phyloP scores from a whole-genome alignment of 2,797 vertebrate species.

The Sciurus carolinensis region DNA sequence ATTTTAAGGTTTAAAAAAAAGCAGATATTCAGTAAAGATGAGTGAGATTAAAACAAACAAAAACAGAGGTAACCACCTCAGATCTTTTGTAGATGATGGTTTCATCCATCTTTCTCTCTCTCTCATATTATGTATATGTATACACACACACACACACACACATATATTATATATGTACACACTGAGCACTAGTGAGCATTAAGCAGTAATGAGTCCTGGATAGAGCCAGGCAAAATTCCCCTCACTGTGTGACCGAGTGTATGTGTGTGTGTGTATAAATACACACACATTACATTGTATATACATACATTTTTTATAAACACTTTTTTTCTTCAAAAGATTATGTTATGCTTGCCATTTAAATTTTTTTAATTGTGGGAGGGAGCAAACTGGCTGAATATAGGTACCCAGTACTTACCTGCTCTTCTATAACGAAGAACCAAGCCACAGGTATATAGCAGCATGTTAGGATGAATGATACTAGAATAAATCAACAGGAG shows the following conservation, averaged over 20 bases:
- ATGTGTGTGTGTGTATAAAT: too few species aligned
- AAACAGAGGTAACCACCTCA: neutral
- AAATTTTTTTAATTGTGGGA: neutral
- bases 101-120: neutral
- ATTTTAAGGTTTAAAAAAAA: conserved; percentile 5
- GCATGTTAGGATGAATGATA: neutral
- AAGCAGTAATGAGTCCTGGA: too few species aligned
- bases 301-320: too few species aligned
- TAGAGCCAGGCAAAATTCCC: neutral
- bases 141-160: too few species aligned
- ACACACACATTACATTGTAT: too few species aligned
- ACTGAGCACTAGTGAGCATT: neutral
- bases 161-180: too few species aligned
- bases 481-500: too few species aligned
- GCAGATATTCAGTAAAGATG: neutral
- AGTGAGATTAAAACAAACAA: conserved; percentile 2
- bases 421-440: neutral
- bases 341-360: neutral
- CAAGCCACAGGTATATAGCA: neutral
- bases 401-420: neutral
- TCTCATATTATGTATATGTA: too few species aligned
- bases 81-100: neutral
- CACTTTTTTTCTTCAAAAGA: neutral
- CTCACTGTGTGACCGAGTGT: too few species aligned
- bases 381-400: neutral